Percentiles rank a stretch among this genome's conserved stretches.
Evolutionary conservation across 1,140 invertebrate genomes (phyloP).

Genomic region (Halictus rubicundus): DNA sequence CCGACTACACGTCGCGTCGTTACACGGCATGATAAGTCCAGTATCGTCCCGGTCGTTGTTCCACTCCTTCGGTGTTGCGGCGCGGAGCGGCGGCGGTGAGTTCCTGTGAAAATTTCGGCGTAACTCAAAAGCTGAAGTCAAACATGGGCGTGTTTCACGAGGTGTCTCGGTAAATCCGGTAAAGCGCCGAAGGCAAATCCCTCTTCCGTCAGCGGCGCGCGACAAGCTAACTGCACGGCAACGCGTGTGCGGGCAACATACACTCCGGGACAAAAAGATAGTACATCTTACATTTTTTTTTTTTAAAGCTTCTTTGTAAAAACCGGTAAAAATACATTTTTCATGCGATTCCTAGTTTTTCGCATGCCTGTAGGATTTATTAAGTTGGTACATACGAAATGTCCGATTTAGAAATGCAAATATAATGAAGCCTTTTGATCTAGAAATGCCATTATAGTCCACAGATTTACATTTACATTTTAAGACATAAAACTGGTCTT

Average conservation of each 20-base stretch:
- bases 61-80: slow-evolving; percentile 14
- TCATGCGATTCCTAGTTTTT: no score
- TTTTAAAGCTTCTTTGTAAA: neutral
- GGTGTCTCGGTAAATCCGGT: slow-evolving; percentile 72
- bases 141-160: slow-evolving; percentile 77
- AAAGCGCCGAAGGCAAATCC: slow-evolving; percentile 62
- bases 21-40: slow-evolving; percentile 62
- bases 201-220: slow-evolving; percentile 47
- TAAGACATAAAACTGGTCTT: no score
- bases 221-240: slow-evolving; percentile 40
- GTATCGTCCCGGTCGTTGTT: slow-evolving; percentile 57
- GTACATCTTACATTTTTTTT: neutral
- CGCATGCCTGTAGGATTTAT: no score
- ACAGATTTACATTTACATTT: no score
- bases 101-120: slow-evolving; percentile 78
- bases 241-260: neutral
- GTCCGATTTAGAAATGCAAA: no score
- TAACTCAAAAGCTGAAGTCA: slow-evolving; percentile 78
- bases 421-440: no score
- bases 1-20: slow-evolving; percentile 58
- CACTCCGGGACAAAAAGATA: neutral
- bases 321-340: no score
- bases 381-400: no score
- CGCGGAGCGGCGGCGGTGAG: slow-evolving; percentile 62
- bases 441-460: no score